phyloP scores from a whole-genome alignment of 2,888 invertebrate species.

The Caenorhabditis sp. region DNA sequence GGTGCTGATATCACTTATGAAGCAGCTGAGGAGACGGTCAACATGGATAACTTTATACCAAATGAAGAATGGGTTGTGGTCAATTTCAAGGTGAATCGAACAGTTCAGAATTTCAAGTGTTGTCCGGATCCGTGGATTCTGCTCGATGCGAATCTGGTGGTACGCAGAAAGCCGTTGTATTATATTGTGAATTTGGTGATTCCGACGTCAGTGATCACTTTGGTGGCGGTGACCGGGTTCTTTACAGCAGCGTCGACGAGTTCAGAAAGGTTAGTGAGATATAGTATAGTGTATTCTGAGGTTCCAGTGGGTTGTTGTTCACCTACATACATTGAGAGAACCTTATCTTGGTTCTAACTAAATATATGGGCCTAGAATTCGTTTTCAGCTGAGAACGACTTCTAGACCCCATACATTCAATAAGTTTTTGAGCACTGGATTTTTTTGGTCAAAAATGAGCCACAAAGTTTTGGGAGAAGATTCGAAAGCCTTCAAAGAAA shows the following conservation, averaged over 20 bases:
- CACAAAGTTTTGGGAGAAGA: too few relatives aligned
- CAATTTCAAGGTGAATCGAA: constrained; percentile 61
- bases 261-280: constrained; percentile 68
- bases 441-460: too few relatives aligned
- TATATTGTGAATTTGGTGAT: constrained; percentile 68
- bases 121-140: constrained; percentile 70
- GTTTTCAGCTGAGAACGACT: too few relatives aligned
- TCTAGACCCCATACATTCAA: too few relatives aligned
- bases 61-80: constrained; percentile 70
- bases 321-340: too few relatives aligned
- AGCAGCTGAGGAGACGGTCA: constrained; percentile 62
- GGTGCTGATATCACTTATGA: constrained; percentile 66
- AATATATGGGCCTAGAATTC: too few relatives aligned
- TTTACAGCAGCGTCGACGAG: constrained; percentile 73
- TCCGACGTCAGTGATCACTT: constrained; percentile 73
- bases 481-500: too few relatives aligned
- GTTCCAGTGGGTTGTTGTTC: too few relatives aligned
- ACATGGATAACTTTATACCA: constrained; percentile 67
- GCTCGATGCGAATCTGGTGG: constrained; percentile 65
- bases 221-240: constrained; percentile 72
- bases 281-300: too few relatives aligned
- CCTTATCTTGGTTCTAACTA: too few relatives aligned
- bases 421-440: too few relatives aligned
- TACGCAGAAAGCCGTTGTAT: constrained; percentile 67
- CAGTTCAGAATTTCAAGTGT: constrained; percentile 69